Conservation (phyloP, 2,113 vertebrate species). For the Cacatua alba region DNA sequence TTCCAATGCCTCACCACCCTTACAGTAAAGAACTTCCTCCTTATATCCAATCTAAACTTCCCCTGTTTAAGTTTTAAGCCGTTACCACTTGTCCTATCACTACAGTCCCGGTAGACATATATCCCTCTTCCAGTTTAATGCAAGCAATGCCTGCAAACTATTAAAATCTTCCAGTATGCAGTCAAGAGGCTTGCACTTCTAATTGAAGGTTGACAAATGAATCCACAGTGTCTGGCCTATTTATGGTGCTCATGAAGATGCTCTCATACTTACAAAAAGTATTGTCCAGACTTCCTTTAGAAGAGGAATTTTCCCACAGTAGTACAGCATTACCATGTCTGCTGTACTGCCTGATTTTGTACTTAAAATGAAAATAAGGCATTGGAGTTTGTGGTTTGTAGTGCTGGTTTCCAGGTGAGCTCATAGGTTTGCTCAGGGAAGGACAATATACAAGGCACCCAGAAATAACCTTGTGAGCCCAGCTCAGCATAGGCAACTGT, state of each 20-base stretch:
- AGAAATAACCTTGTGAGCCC: neutral
- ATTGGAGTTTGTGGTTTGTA: neutral
- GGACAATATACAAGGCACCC: neutral
- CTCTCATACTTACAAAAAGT: neutral
- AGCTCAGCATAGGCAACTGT: neutral
- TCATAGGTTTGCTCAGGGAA: neutral
- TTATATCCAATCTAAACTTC: no score
- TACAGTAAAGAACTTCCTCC: no score
- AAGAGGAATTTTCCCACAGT: neutral
- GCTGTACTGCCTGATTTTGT: neutral
- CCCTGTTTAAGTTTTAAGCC: no score
- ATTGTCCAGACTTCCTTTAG: neutral
- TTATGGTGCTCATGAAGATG: neutral
- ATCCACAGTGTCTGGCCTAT: neutral
- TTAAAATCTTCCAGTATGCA: neutral
- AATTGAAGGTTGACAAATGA: neutral
- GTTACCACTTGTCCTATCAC: no score
- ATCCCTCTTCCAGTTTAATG: neutral
- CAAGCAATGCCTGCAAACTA: neutral
- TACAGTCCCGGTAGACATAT: neutral
- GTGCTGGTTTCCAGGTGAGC: neutral
- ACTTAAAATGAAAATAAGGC: neutral
- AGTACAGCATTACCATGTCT: neutral
- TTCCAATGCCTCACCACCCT: no score
- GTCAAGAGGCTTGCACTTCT: neutral